Conservation (phyloP, 2,797 vertebrate species). For the Schizopygopsis malacanthus region DNA sequence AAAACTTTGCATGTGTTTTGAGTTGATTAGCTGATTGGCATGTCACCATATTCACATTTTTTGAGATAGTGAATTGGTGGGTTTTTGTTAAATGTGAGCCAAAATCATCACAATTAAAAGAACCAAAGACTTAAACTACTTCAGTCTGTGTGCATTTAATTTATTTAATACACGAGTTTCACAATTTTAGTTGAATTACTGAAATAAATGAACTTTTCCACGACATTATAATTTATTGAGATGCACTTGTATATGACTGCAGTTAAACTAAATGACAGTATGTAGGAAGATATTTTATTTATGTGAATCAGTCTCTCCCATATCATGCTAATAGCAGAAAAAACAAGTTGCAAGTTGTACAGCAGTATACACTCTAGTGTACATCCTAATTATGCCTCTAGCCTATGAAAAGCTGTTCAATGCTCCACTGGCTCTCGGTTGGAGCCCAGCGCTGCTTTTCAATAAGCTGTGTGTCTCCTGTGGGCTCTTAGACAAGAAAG, state of each 20-base stretch:
- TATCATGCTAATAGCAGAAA: constrained; percentile 25
- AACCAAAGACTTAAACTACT: no score
- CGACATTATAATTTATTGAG: no score
- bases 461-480: constrained; percentile 51
- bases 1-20: no score
- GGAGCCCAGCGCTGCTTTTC: constrained; percentile 42
- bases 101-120: no score
- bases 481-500: constrained; percentile 52
- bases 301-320: constrained; percentile 3
- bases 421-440: constrained; percentile 32
- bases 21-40: no score
- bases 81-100: no score
- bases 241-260: background rate
- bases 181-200: no score
- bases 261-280: background rate
- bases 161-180: no score
- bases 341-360: background rate
- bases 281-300: constrained; percentile 8
- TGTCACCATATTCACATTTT: no score
- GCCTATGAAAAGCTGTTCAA: constrained; percentile 47
- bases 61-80: no score
- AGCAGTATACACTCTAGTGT: constrained; percentile 31
- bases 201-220: no score
- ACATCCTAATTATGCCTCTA: constrained; percentile 14
- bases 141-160: no score